Evolutionary conservation across 1,140 invertebrate genomes (phyloP), one percentile per base, ranked within the genome.

Genomic region (Pseudomyrmex gracilis): DNA sequence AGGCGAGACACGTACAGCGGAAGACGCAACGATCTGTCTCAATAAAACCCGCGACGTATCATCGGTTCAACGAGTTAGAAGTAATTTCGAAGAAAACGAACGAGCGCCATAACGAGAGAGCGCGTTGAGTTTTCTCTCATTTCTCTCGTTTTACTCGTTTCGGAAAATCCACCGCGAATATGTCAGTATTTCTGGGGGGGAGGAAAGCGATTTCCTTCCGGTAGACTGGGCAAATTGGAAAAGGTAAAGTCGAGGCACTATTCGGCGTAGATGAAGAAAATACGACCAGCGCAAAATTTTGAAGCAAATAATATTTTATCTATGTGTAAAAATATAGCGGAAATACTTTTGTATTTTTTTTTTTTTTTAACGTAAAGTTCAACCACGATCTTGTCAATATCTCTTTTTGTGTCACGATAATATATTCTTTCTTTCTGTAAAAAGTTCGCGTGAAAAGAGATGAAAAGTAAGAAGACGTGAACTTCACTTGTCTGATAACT

Each of bases 11-110:
- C 66, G 78, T 82, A 63, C 76, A 80, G 66, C 70, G 76, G 66
- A 70, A 80, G 49, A 82, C 57, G 17, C 61, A 71, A 55, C 68
- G 68, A 85, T 82, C 77, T 73, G 47, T 82, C 83, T 71, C 78
- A 82, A 85, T 82, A 73, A 82, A 85, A 66, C 45, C 53, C 60
- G 49, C 67, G 57, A 61, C 83, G 51, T 57, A 70, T 73, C 66
- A 73, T 73, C 60, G 76, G 67, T 63, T 57, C 83, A 84, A 24
- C n/a, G 60, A 12, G 49, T 80, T 58, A 57, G 68, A 67, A 73
- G 68, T 73, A 85, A 71, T 82, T 73, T n/a, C 68, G 61, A 43
- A 57, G 63, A 73, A 64, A 66, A 82, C 22, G 53, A 63, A 85
- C 45, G 83, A 64, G 60, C 12, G 77, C 77, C 51, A 82, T 82